Conservation (phyloP, 30 jellyfish, hydroid and myxozoan genomes). For the Turritopsis rubra region DNA sequence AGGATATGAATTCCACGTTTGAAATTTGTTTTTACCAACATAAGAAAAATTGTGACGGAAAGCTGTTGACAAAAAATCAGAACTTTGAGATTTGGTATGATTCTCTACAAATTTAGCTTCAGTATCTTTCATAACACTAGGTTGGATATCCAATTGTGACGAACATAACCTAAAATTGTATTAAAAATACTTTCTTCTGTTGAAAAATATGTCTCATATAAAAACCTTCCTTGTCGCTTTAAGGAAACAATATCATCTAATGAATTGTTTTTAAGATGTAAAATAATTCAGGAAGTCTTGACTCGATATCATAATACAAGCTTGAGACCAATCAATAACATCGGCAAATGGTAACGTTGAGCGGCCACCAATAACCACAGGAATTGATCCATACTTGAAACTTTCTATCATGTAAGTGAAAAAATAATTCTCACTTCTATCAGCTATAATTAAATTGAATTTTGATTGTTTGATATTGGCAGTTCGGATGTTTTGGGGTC, state of each 20-base stretch:
- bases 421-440: neutral
- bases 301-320: slow-evolving; percentile 26
- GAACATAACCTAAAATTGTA: slow-evolving; percentile 40
- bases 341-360: slow-evolving; percentile 40
- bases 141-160: slow-evolving; percentile 46
- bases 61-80: slow-evolving; percentile 11
- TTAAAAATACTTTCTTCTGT: slow-evolving; percentile 2
- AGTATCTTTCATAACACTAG: slow-evolving; percentile 33
- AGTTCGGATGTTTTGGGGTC: neutral
- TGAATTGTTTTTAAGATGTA: slow-evolving; percentile 38
- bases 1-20: slow-evolving; percentile 55
- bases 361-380: slow-evolving; percentile 43
- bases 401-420: slow-evolving; percentile 24
- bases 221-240: slow-evolving; percentile 52
- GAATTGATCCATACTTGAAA: slow-evolving; percentile 56
- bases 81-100: slow-evolving; percentile 4
- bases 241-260: slow-evolving; percentile 36
- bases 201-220: slow-evolving; percentile 55
- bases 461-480: slow-evolving; percentile 26
- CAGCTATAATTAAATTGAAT: slow-evolving; percentile 31
- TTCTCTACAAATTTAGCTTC: neutral
- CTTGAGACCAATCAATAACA: slow-evolving; percentile 31
- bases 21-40: slow-evolving; percentile 10
- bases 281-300: slow-evolving; percentile 57
- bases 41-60: slow-evolving; percentile 46